Evolutionary conservation across 1,140 invertebrate genomes (phyloP), one percentile per base, ranked within the genome.

Genomic region (Aphelenchoides avenae): DNA sequence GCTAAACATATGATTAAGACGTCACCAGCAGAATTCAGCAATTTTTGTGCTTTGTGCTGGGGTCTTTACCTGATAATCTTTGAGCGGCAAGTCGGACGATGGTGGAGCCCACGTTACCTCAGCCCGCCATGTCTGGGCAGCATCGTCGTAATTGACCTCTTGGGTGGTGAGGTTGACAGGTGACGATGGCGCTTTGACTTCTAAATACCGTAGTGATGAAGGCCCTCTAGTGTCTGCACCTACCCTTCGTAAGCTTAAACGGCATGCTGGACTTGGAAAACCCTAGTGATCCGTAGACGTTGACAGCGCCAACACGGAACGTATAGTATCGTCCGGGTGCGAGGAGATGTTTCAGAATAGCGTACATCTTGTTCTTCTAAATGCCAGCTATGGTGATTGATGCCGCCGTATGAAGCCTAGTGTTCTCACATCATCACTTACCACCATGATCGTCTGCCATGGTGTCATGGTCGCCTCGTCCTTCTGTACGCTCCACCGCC

Each of bases 291-390:
- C 68, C 68, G 20, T 52, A 44, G n/a, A 39, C 34, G 40, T 57
- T 69, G 5, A 71, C 64, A 11, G 71, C 55, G 0, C 61, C 71
- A 4, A 75, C 59, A 46, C 71, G 55, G 34, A 73, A 73, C 18
- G 68, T 43, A 39, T 73, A 73, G 34, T 57, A 75, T n/a, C 71
- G 53, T 20, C 71, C 71, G n/a, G 71, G 68, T 18, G 60, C 47
- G 1, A 73, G 61, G 1, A 73, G 33, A 44, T 73, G 71, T 44
- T 73, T 73, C 13, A 73, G 34, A 40, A 73, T 73, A 5, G 71
- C 71, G 49, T 74, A 73, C 56, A 68, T 71, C 42, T 73, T 73
- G 49, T 74, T 73, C 40, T 57, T 53, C 68, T 71, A 18, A 65
- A 70, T 50, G 6, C n/a, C n/a, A 20, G 18, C 20, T 43, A 26